Percentiles rank a stretch among this genome's conserved stretches.
Evolutionary conservation across 2,113 vertebrate genomes (phyloP).

Genomic region (Brevimyrus niger): DNA sequence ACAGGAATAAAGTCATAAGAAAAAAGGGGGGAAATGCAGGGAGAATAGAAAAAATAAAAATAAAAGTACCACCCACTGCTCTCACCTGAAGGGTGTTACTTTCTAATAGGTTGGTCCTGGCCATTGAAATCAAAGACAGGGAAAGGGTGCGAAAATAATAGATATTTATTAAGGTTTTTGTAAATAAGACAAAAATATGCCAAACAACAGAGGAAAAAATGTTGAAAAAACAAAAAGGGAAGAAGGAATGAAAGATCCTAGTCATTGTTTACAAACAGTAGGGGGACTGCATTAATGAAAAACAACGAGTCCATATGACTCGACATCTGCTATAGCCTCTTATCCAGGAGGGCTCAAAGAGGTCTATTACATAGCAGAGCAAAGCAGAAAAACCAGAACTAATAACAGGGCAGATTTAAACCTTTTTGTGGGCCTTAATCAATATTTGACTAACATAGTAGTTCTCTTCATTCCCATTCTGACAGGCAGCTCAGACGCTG

Average conservation of each 20-base stretch:
- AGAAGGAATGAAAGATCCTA: neutral
- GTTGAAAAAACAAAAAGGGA: neutral
- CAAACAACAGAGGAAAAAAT: neutral
- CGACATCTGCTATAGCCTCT: neutral
- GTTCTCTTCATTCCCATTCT: neutral
- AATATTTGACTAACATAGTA: neutral
- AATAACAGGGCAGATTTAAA: neutral
- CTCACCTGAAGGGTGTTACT: neutral
- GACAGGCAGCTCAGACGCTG: neutral
- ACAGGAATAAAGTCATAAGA: neutral
- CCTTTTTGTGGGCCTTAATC: neutral
- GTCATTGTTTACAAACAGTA: neutral
- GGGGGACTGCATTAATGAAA: neutral
- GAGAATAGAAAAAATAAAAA: neutral
- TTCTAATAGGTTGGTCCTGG: neutral
- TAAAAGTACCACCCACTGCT: neutral
- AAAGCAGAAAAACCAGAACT: neutral
- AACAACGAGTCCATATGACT: neutral
- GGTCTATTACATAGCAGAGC: neutral
- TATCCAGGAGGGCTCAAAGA: neutral
- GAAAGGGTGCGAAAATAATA: neutral
- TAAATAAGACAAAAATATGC: neutral
- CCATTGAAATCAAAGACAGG: neutral
- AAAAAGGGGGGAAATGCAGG: neutral
- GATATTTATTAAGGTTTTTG: neutral